Percentiles rank a stretch among this genome's conserved stretches.
Evolutionary conservation across 2,797 vertebrate genomes (phyloP).

Genomic region (Crenichthys baileyi): DNA sequence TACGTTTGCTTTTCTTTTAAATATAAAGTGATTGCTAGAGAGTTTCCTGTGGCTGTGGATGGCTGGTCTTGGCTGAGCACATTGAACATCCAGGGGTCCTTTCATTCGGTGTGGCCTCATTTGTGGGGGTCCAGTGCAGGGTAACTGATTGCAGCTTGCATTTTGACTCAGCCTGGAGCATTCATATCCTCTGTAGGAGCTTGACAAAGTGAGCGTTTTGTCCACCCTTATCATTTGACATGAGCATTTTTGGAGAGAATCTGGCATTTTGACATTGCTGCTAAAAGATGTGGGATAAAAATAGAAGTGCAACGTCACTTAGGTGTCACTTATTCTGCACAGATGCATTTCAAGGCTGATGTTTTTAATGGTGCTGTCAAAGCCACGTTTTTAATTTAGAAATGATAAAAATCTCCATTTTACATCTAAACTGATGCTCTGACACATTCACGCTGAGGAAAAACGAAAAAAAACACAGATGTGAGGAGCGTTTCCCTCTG

Average conservation of each 20-base stretch:
- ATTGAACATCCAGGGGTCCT: slow-evolving; percentile 40
- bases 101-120: slow-evolving; percentile 60
- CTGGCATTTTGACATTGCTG: slow-evolving; percentile 35
- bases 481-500: slow-evolving; percentile 78
- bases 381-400: slow-evolving; percentile 46
- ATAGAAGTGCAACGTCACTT: slow-evolving; percentile 52
- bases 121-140: slow-evolving; percentile 49
- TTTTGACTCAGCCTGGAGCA: slow-evolving; percentile 54
- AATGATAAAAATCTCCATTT: slow-evolving; percentile 32
- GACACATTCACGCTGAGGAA: slow-evolving; percentile 46
- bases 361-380: slow-evolving; percentile 42
- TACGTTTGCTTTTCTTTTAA: not conserved
- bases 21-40: slow-evolving; percentile 38
- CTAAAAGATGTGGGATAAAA: slow-evolving; percentile 50
- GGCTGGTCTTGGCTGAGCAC: slow-evolving; percentile 53
- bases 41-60: slow-evolving; percentile 46
- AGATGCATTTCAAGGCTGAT: slow-evolving; percentile 20
- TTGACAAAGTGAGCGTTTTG: slow-evolving; percentile 13
- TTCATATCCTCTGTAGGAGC: slow-evolving; percentile 27
- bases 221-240: slow-evolving; percentile 21
- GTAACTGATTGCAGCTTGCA: slow-evolving; percentile 43
- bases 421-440: slow-evolving; percentile 42
- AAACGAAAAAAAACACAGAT: slow-evolving; percentile 60
- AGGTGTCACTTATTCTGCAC: slow-evolving; percentile 31
- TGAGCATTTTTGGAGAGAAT: slow-evolving; percentile 23